A percentile compares a stretch with the other conserved stretches of the same genome.
These are phyloP conservation scores for Drosophila nr. perissopoda DNA, from an alignment of 2,888 invertebrate genomes.

Conservation along the genomic window DNA sequence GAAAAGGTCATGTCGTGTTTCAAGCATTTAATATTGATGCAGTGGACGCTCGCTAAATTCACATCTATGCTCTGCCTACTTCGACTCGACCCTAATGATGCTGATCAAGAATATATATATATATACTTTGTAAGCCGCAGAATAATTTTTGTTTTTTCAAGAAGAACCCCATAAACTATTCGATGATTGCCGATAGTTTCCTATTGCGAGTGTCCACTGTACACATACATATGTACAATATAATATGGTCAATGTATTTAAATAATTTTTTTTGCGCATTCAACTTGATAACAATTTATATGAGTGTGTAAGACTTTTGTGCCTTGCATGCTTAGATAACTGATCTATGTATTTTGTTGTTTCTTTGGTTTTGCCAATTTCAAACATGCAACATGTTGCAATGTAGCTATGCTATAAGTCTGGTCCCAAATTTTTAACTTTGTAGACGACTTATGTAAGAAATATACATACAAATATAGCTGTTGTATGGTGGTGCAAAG, in stretches of 20 bases:
- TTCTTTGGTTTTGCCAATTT: slow-evolving; percentile 53
- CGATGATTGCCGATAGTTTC: not conserved
- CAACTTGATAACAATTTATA: slow-evolving; percentile 30
- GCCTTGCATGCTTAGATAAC: slow-evolving; percentile 49
- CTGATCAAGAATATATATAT: not conserved
- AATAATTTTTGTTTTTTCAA: not conserved
- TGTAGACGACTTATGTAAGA: slow-evolving; percentile 59
- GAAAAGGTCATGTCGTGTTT: not conserved
- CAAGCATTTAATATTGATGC: slow-evolving; percentile 26
- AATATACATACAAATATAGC: slow-evolving; percentile 13
- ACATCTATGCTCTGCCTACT: not conserved
- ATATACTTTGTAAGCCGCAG: not conserved
- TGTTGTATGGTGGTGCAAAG: not conserved
- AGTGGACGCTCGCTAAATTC: not conserved
- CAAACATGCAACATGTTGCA: slow-evolving; percentile 75
- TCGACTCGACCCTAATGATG: not conserved
- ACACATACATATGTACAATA: not conserved
- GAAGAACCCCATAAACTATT: not conserved
- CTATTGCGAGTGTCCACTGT: not conserved
- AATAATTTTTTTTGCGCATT: slow-evolving; percentile 20
- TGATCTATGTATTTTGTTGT: slow-evolving; percentile 48
- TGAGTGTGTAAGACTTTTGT: slow-evolving; percentile 12
- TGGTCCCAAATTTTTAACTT: slow-evolving; percentile 62
- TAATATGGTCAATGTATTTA: slow-evolving; percentile 12
- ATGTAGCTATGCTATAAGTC: slow-evolving; percentile 67